Conservation (phyloP, 2,113 vertebrate species). For the Tragelaphus imberbis region DNA sequence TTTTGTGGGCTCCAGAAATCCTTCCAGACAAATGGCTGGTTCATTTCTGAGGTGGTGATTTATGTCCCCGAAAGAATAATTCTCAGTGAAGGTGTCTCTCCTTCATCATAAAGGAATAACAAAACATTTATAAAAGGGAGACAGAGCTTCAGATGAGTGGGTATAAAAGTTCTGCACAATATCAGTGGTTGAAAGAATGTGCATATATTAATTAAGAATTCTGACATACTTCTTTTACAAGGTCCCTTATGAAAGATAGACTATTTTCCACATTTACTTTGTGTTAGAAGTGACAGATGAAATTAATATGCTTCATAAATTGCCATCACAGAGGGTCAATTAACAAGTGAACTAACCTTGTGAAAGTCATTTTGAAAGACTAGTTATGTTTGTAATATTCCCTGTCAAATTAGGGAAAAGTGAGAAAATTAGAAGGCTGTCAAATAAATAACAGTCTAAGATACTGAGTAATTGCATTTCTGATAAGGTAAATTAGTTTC, state of each 20-base stretch:
- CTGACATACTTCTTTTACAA: constrained; percentile 77
- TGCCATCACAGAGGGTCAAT: constrained; percentile 85
- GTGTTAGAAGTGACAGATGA: constrained; percentile 80
- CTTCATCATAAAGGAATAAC: constrained; percentile 46
- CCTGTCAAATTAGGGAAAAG: constrained; percentile 82
- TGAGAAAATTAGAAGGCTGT: constrained; percentile 83
- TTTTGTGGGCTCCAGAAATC: constrained; percentile 40
- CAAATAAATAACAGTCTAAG: constrained; percentile 77
- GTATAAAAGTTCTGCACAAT: constrained; percentile 24
- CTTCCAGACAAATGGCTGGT: constrained; percentile 28
- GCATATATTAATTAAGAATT: constrained; percentile 81
- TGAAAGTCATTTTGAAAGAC: constrained; percentile 84
- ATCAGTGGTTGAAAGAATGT: constrained; percentile 67
- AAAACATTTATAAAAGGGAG: constrained; percentile 56
- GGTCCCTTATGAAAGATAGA: constrained; percentile 78
- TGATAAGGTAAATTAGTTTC: constrained; percentile 79
- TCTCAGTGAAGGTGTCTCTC: constrained; percentile 50
- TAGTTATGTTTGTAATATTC: constrained; percentile 80
- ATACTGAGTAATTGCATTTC: constrained; percentile 81
- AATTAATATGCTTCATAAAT: constrained; percentile 87
- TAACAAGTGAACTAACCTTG: constrained; percentile 85
- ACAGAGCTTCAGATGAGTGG: constrained; percentile 46
- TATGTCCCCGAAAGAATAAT: constrained; percentile 55
- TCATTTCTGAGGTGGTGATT: constrained; percentile 61
- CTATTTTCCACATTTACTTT: constrained; percentile 82